Evolutionary conservation across 2,797 vertebrate genomes (phyloP).

Genomic region (Erethizon dorsatum): DNA sequence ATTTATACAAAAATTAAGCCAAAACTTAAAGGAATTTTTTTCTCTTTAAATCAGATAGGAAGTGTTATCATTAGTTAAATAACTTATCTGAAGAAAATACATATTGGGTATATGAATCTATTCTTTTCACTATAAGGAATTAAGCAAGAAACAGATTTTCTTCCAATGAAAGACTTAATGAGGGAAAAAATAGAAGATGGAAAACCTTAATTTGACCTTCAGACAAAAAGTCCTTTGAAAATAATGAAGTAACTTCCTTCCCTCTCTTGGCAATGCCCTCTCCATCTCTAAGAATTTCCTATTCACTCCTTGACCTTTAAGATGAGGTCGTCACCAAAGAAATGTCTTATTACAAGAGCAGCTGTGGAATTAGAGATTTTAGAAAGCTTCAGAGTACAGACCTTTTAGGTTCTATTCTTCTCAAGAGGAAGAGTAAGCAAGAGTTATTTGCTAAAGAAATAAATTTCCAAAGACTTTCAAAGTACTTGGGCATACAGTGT

Average conservation of each 20-base stretch:
- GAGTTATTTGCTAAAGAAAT: conserved; percentile 65
- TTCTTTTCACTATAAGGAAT: neutral
- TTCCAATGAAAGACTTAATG: conserved; percentile 76
- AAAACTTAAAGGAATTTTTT: neutral
- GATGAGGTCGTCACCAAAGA: conserved; percentile 81
- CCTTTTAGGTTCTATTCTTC: conserved; percentile 57
- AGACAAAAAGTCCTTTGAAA: conserved; percentile 84
- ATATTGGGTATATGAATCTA: neutral
- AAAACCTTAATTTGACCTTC: conserved; percentile 77
- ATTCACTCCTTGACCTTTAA: conserved; percentile 81
- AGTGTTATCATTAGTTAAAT: neutral
- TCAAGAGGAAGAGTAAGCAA: conserved; percentile 65
- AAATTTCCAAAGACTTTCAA: conserved; percentile 48
- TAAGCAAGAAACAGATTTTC: conserved; percentile 55
- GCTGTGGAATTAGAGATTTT: conserved; percentile 52
- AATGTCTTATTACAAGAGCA: conserved; percentile 80
- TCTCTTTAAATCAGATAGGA: neutral
- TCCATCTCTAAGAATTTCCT: conserved; percentile 81
- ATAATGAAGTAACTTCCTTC: conserved; percentile 83
- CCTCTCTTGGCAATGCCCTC: conserved; percentile 67
- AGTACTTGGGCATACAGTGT: neutral
- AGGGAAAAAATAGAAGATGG: conserved; percentile 49
- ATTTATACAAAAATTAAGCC: neutral
- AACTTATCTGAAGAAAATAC: conserved; percentile 8
- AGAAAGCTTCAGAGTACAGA: conserved; percentile 20